Base-by-base conservation (phyloP, 2,113 vertebrate species). In the Meriones unguiculatus region DNA sequence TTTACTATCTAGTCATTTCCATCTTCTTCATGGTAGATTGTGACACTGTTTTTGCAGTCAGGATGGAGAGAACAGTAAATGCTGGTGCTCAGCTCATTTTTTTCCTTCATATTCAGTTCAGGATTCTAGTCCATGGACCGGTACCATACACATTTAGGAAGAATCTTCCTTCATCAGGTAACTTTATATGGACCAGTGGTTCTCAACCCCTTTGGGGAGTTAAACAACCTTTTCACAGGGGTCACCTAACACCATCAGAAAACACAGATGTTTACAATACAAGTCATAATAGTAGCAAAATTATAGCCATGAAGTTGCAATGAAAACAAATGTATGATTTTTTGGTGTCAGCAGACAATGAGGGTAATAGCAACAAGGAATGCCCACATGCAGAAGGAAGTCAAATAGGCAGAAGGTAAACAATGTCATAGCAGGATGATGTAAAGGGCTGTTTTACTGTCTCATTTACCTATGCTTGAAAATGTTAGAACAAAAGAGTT, bases 1-100 rank as follows among this genome's bases (percentile, higher is more conserved):
- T 84, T 93, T 87, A 85, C 94, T 84, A 73, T 95, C 57, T 85
- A 91, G 84, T 80, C 41, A 89, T 94, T 95, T 94, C 70, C 15
- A 86, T 46, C 50, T 88, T 90, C 77, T 69, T 87, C 35, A 32
- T 69, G 64, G 30, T 10, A 35, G 41, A 22, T 52, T 10, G 11
- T 69, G 25, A 30, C 62, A 46, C 46, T 65, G 65, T 32, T 35
- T 46, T 28, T 65, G 25, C 17, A 86, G 64, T 87, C 64, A 86
- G 22, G 17, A 67, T 17, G 30, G 17, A 50, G 41, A 67, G 30
- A 69, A 18, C 41, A 69, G 11, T 32, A 50, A 50, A 69, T 35
- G 11, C 12, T 54, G 46, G 17, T 69, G 20, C 18, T 70, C 17
- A n/a, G 32, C 25, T 54, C 32, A 35, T 8, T 87, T 69, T 69